Conservation (phyloP, 2,888 invertebrate genomes). For the Cheilosia urbana region DNA sequence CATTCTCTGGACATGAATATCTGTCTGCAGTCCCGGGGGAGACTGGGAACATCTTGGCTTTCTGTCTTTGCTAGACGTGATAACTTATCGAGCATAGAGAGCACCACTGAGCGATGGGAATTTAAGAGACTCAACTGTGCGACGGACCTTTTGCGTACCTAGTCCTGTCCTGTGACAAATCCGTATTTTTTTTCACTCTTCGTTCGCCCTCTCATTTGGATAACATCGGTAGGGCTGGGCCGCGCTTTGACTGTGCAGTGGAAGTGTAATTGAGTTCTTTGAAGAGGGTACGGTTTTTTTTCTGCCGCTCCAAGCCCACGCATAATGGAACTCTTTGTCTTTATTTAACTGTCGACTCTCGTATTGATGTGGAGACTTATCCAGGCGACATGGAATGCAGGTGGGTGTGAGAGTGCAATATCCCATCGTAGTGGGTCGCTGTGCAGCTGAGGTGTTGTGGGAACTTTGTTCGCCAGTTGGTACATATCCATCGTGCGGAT, state of each 20-base stretch:
- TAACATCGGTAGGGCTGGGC: constrained; percentile 57
- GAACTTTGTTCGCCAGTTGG: constrained; percentile 52
- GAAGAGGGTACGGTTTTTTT: background rate
- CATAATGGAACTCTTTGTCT: constrained; percentile 60
- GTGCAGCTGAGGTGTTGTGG: constrained; percentile 44
- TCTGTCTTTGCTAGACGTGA: constrained; percentile 55
- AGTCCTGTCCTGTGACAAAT: constrained; percentile 59
- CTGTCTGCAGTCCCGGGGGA: constrained; percentile 64
- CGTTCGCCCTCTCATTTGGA: constrained; percentile 36
- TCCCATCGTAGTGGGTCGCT: constrained; percentile 37
- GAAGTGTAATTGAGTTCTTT: constrained; percentile 42
- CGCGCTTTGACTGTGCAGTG: constrained; percentile 44
- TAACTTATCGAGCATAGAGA: constrained; percentile 61
- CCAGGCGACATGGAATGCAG: constrained; percentile 25
- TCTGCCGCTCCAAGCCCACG: constrained; percentile 40
- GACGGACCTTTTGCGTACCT: constrained; percentile 26
- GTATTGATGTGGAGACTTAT: constrained; percentile 40
- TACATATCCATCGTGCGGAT: constrained; percentile 22
- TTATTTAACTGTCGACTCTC: constrained; percentile 6
- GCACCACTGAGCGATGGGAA: constrained; percentile 59
- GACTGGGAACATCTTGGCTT: constrained; percentile 70
- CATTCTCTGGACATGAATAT: constrained; percentile 16
- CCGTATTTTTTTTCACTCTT: constrained; percentile 7
- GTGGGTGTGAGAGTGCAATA: constrained; percentile 52
- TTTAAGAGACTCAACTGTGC: constrained; percentile 51